These are phyloP conservation scores for Peromyscus polionotus DNA, from an alignment of 2,113 vertebrate species.

Conservation along the genomic window DNA sequence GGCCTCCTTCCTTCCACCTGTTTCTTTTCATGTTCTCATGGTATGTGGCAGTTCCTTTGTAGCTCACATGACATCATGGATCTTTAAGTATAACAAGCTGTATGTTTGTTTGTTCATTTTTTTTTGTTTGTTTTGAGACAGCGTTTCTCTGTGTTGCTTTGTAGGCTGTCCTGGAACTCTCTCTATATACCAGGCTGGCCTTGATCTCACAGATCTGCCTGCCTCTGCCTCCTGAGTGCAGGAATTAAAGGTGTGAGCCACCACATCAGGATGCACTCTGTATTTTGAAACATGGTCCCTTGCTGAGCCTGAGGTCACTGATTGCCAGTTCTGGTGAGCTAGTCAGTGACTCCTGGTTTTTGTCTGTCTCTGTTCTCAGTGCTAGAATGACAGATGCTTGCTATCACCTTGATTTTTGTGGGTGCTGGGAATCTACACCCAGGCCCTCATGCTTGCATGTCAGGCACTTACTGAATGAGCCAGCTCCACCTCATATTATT, in stretches of 20 bases:
- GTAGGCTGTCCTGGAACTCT: neutral
- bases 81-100: neutral
- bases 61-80: neutral
- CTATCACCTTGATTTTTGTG: neutral
- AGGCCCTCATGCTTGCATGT: too few species aligned
- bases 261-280: neutral
- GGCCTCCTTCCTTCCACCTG: neutral
- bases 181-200: neutral
- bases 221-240: neutral
- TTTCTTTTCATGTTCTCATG: neutral
- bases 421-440: neutral
- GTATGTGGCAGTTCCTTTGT: neutral
- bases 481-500: neutral
- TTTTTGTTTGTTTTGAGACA: neutral
- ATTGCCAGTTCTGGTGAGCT: neutral
- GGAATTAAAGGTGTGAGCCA: neutral
- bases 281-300: neutral
- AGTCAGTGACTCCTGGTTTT: neutral
- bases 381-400: neutral
- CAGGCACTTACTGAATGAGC: neutral
- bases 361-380: neutral
- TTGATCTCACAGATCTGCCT: neutral
- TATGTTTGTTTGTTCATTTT: too few species aligned
- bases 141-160: neutral
- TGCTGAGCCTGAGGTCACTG: neutral